phyloP scores from a whole-genome alignment of 2,888 invertebrate species.

The Scaptomyza polygonia region DNA sequence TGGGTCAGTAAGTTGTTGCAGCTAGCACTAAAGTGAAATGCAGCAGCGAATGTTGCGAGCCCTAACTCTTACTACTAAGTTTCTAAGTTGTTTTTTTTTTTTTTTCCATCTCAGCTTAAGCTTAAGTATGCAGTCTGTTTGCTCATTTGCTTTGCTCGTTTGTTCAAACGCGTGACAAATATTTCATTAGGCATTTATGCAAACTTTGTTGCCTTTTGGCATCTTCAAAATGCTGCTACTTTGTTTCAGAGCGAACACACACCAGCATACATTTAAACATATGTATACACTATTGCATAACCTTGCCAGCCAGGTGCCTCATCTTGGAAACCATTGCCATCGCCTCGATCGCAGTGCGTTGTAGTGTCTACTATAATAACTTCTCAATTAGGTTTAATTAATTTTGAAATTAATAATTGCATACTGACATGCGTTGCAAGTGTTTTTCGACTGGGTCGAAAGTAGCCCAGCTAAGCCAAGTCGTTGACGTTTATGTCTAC shows the following conservation, averaged over 20 bases:
- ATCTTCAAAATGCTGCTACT: conserved; percentile 58
- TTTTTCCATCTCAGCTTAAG: conserved; percentile 29
- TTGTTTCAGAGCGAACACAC: conserved; percentile 39
- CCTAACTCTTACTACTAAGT: conserved; percentile 9
- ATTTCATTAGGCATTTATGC: conserved; percentile 72
- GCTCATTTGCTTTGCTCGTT: conserved; percentile 64
- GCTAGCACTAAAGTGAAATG: conserved; percentile 55
- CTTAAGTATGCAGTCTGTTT: conserved; percentile 62
- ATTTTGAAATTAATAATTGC: conserved; percentile 80
- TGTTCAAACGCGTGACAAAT: conserved; percentile 75
- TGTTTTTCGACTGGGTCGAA: conserved; percentile 29
- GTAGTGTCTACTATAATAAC: conserved; percentile 75
- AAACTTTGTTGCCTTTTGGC: conserved; percentile 69
- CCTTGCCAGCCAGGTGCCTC: conserved; percentile 11
- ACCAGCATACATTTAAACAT: conserved; percentile 4
- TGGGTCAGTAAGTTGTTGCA: conserved; percentile 75
- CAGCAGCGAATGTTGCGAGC: conserved; percentile 22
- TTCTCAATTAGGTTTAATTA: conserved; percentile 80
- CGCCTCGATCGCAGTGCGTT: conserved; percentile 19
- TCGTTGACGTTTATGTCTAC: conserved; percentile 15
- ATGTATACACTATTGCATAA: conserved; percentile 50
- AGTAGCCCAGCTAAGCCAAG: conserved; percentile 10
- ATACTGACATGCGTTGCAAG: conserved; percentile 37
- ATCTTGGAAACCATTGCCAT: conserved; percentile 45
- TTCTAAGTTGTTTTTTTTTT: too few relatives aligned